phyloP scores from a whole-genome alignment of 2,888 invertebrate species.

The Hofmannophila pseudospretella region DNA sequence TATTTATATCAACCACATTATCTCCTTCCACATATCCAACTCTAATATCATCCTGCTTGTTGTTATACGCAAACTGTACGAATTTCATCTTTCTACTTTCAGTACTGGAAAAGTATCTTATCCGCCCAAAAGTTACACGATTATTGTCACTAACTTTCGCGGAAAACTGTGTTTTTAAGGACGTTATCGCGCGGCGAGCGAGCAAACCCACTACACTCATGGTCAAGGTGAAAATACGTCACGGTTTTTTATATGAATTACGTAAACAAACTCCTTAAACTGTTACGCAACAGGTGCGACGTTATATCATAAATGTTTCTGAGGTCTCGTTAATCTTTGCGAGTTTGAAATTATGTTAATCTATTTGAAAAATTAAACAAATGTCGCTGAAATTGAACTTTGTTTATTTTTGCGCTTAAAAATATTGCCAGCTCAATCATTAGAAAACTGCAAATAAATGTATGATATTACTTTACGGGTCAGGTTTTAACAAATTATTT shows the following conservation, averaged over 20 bases:
- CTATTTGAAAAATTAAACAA: no score
- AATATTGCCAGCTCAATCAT: no score
- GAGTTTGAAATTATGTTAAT: no score
- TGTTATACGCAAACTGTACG: slow-evolving; percentile 80
- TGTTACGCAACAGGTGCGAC: slow-evolving; percentile 21
- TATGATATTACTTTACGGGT: no score
- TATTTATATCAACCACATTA: slow-evolving; percentile 83
- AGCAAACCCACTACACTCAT: slow-evolving; percentile 36
- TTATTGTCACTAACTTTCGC: slow-evolving; percentile 24
- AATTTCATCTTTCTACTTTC: slow-evolving; percentile 79
- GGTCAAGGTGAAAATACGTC: slow-evolving; percentile 27
- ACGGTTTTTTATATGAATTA: slow-evolving; percentile 26
- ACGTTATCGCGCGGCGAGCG: slow-evolving; percentile 31
- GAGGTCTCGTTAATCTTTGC: no score
- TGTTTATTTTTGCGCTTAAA: no score
- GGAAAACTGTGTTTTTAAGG: slow-evolving; percentile 33
- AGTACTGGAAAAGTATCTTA: slow-evolving; percentile 39
- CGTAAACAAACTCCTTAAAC: slow-evolving; percentile 20
- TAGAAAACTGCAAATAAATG: no score
- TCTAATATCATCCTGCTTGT: slow-evolving; percentile 78
- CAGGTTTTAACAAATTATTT: no score
- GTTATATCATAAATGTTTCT: slow-evolving; percentile 1
- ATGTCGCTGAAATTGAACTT: no score
- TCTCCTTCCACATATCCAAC: slow-evolving; percentile 82
- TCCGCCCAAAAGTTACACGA: slow-evolving; percentile 9